phyloP scores from a whole-genome alignment of 2,888 invertebrate genomes.

The Archips crataeganus region DNA sequence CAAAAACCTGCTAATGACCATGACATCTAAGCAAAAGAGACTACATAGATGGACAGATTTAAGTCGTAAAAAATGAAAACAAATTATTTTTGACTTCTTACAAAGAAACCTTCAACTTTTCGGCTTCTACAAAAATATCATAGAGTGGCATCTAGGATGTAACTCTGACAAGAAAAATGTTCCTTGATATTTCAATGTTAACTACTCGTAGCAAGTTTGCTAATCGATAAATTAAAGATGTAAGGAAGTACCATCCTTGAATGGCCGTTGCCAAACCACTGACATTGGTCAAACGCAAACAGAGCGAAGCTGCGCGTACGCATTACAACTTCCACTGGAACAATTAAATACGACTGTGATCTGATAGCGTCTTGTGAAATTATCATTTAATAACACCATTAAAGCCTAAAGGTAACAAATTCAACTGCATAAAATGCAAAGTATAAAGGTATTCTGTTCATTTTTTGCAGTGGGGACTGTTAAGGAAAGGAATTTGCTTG shows the following conservation, averaged over 20 bases:
- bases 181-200: neutral
- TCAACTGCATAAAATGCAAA: neutral
- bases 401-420: neutral
- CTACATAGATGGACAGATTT: too few species aligned
- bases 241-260: slow-evolving; percentile 36
- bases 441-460: neutral
- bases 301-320: slow-evolving; percentile 46
- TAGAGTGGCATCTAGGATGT: too few species aligned
- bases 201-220: neutral
- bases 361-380: slow-evolving; percentile 33
- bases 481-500: too few species aligned
- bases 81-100: too few species aligned
- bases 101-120: too few species aligned
- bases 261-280: slow-evolving; percentile 33
- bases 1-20: too few species aligned
- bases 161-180: neutral
- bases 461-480: too few species aligned
- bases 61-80: too few species aligned
- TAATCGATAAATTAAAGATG: slow-evolving; percentile 30
- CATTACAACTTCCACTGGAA: slow-evolving; percentile 52
- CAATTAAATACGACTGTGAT: slow-evolving; percentile 54
- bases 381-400: slow-evolving; percentile 15
- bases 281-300: slow-evolving; percentile 47
- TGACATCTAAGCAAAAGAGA: too few species aligned
- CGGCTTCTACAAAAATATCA: too few species aligned